Base-by-base conservation (phyloP, 2,888 invertebrate genomes). In the Psylliodes chrysocephalus region DNA sequence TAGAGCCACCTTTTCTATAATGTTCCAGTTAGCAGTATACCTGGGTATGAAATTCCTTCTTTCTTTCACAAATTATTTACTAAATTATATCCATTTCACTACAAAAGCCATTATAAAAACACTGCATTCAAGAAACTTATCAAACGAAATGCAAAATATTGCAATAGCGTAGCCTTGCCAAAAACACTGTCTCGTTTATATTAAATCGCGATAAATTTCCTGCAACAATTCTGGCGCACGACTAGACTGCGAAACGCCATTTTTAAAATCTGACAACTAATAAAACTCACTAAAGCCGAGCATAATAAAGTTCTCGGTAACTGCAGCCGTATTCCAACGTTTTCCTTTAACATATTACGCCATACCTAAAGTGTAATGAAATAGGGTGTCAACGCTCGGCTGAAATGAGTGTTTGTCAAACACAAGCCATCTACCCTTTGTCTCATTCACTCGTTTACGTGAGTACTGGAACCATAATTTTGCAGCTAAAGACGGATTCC, bases 321-420 rank as follows among this genome's bases (percentile, higher is more conserved):
- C 14, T 38, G 18, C 42, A 42, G 42, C 42, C 42, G n/a, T 42
- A 18, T 42, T 42, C 42, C 17, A 14, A 14, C n/a, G 14, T 35
- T 42, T 42, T 42, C 3, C 42, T 42, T 33, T 35, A 42, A 28
- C 25, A 25, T 47, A 22, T 47, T 47, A 47, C 18, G n/a, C n/a
- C n/a, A n/a, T n/a, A 17, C 12, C 38, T 38, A 35, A 35, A 33
- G 17, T 30, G 35, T 18, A 52, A 55, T 30, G 30, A 55, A 46
- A 56, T 15, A 12, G 19, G 19, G 18, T 44, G 33, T 17, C 33
- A 44, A 60, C 46, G 42, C 12, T 54, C 1, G 33, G 46, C 5
- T 17, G 35, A 54, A 25, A 49, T 51, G 51, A 52, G 42, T 62
- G 62, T 62, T 56, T 56, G 56, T 49, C 56, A 33, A 51, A 56